phyloP scores from a whole-genome alignment of 2,113 vertebrate genomes.

The Mungos mungo region DNA sequence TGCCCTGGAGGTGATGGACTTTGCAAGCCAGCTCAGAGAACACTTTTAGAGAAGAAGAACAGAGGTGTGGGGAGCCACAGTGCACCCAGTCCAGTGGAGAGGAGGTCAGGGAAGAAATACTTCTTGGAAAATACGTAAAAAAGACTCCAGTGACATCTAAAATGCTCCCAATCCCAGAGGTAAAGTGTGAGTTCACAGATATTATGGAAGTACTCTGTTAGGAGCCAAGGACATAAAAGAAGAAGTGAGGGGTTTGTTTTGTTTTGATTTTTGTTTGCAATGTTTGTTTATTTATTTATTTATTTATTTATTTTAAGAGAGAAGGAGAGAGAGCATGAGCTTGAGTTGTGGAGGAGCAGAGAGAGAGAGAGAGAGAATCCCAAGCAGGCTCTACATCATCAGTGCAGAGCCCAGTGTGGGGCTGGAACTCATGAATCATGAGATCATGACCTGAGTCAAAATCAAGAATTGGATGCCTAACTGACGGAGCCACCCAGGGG shows the following conservation, averaged over 20 bases:
- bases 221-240: background rate
- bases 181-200: background rate
- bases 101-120: background rate
- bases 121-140: background rate
- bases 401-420: too few relatives aligned
- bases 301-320: too few relatives aligned
- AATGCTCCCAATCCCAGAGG: background rate
- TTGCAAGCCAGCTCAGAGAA: background rate
- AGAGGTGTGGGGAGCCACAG: background rate
- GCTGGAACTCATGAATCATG: too few relatives aligned
- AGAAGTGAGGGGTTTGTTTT: background rate
- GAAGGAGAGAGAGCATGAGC: too few relatives aligned
- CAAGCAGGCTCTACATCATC: too few relatives aligned
- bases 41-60: background rate
- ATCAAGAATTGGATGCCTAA: too few relatives aligned
- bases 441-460: too few relatives aligned
- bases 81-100: background rate
- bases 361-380: too few relatives aligned
- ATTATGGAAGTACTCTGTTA: background rate
- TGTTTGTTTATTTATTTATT: too few relatives aligned
- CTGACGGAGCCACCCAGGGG: too few relatives aligned
- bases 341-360: too few relatives aligned
- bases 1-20: accelerated
- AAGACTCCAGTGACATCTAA: too few relatives aligned
- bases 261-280: background rate